Base-by-base conservation (phyloP, 2,888 invertebrate species). In the Dryadula phaetusa region DNA sequence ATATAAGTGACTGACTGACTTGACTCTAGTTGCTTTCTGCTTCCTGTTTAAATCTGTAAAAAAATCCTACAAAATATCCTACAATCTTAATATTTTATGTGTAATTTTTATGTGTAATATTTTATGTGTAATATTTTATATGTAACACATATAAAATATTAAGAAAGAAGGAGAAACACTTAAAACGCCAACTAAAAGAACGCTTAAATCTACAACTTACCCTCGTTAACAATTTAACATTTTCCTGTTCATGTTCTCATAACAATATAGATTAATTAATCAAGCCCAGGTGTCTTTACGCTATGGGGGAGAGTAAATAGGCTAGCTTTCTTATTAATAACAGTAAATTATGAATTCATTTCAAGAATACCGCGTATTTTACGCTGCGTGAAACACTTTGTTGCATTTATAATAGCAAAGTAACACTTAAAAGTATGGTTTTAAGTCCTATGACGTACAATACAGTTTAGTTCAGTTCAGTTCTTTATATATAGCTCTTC, bases 271-370 rank as follows among this genome's bases (percentile, higher is more conserved):
- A 34, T 28, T 54, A 14, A 56, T 56, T 56, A 56, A 56, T 56
- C n/a, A 37, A 37, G 14, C 20, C 22, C 54, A 56, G 54, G 54
- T 56, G 54, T 56, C 20, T 56, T 56, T 22, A 20, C 37, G 37
- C 22, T 56, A 56, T 37, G 22, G n/a, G 22, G 16, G 5, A 37
- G 10, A 53, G 14, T 54, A 54, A 54, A 20, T 12, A 54, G 54
- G 10, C 20, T 37, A n/a, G 20, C 20, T 22, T 40, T 56, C 54
- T 56, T 40, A 56, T 56, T 56, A 37, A 56, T 37, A 56, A 22
- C 54, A n/a, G 8, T 22, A 37, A 56, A 56, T 56, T 56, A 56
- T 56, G 22, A 54, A 54, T 54, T 20, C 20, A 54, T 54, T 37
- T 6, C 54, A 22, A 37, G 34, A 37, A 56, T 22, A 37, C 20